phyloP scores from a whole-genome alignment of 1,140 invertebrate genomes.

The Cydia strobilella region DNA sequence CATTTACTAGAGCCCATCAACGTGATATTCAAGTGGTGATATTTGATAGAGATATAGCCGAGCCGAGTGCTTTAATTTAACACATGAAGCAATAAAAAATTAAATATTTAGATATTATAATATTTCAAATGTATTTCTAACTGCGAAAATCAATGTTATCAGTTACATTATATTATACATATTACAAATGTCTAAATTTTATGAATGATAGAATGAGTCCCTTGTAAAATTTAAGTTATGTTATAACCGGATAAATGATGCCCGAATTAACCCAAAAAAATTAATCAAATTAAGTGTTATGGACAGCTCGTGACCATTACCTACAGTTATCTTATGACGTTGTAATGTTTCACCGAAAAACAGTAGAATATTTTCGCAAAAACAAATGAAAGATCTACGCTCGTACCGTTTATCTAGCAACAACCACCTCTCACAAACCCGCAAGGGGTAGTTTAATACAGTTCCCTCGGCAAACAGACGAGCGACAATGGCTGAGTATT shows the following conservation, averaged over 20 bases:
- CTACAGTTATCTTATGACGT: too few relatives aligned
- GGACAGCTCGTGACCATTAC: too few relatives aligned
- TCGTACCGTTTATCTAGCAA: constrained; percentile 29
- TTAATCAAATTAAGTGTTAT: too few relatives aligned
- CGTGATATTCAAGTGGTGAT: neutral
- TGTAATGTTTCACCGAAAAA: neutral
- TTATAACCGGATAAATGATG: too few relatives aligned
- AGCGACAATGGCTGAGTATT: constrained; percentile 76
- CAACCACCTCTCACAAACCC: constrained; percentile 58
- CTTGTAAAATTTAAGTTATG: too few relatives aligned
- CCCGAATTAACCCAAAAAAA: too few relatives aligned
- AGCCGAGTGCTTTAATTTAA: neutral
- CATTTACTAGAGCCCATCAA: neutral
- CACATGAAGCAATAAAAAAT: too few relatives aligned
- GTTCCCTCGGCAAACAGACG: constrained; percentile 66
- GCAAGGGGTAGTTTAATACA: constrained; percentile 71
- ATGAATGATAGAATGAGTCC: too few relatives aligned
- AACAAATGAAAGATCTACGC: neutral
- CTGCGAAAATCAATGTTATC: too few relatives aligned
- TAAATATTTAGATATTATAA: neutral
- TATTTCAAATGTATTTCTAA: too few relatives aligned
- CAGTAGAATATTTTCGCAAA: neutral
- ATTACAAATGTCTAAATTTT: too few relatives aligned
- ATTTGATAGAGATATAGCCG: neutral
- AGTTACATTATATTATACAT: too few relatives aligned